Percentiles rank a stretch among this genome's conserved stretches.
phyloP scores from a whole-genome alignment of 2,797 vertebrate species.

The Lindbergichthys nudifrons region DNA sequence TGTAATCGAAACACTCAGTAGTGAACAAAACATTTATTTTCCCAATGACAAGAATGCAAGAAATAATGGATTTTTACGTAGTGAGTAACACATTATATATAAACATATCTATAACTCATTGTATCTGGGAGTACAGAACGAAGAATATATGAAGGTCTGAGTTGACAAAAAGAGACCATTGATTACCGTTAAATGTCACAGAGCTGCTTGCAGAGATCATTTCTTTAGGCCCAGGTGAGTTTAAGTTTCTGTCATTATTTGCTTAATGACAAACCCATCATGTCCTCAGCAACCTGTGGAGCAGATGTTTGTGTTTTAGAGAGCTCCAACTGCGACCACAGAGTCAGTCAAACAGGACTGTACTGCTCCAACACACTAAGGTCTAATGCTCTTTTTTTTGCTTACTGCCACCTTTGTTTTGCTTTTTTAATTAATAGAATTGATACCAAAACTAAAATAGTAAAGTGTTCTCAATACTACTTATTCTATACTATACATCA shows the following conservation, averaged over 20 bases:
- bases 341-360: slow-evolving; percentile 7
- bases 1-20: slow-evolving; percentile 9
- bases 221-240: slow-evolving; percentile 2
- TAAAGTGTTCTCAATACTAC: too few species aligned
- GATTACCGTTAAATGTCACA: background rate
- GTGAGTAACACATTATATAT: background rate
- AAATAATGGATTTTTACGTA: background rate
- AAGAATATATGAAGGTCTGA: background rate
- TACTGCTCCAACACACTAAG: slow-evolving; percentile 4
- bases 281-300: slow-evolving; percentile 26
- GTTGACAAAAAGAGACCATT: background rate
- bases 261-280: slow-evolving; percentile 34
- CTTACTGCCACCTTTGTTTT: too few species aligned
- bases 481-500: too few species aligned
- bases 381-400: background rate
- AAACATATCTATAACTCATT: background rate
- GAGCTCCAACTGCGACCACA: slow-evolving; percentile 17
- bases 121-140: background rate
- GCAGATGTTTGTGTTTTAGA: background rate
- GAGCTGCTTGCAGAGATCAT: background rate
- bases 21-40: background rate
- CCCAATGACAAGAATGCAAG: background rate
- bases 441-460: too few species aligned
- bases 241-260: slow-evolving; percentile 23
- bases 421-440: too few species aligned